Evolutionary conservation across 2,113 vertebrate species (phyloP).

Genomic region (Cynocephalus volans): DNA sequence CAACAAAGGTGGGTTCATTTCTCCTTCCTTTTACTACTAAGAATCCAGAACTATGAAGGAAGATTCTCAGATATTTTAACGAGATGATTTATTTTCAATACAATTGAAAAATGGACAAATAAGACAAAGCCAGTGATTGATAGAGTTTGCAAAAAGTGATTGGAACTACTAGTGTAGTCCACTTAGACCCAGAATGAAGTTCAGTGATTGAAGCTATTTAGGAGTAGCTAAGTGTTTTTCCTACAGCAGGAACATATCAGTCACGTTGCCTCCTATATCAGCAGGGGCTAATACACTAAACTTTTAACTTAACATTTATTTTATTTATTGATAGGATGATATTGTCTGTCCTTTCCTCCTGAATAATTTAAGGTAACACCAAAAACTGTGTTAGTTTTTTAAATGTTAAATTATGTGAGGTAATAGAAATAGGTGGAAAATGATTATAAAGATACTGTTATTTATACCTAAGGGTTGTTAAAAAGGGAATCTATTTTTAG

Average conservation of each 20-base stretch:
- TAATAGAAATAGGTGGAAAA: not conserved
- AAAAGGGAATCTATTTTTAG: not conserved
- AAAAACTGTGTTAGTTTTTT: not conserved
- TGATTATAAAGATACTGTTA: not conserved
- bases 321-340: not conserved
- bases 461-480: not conserved
- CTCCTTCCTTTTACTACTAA: not conserved
- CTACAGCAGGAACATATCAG: not conserved
- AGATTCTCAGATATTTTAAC: not conserved
- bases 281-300: not conserved
- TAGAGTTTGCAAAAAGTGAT: not conserved
- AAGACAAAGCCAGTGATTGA: conserved; percentile 1
- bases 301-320: conserved; percentile 32
- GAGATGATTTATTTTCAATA: not conserved
- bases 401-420: not conserved
- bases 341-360: not conserved
- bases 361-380: not conserved
- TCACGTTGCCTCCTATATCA: not conserved
- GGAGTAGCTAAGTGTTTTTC: not conserved
- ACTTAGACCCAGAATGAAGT: not conserved
- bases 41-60: not conserved
- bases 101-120: not conserved
- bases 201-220: not conserved
- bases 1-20: not conserved
- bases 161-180: not conserved